phyloP scores from a whole-genome alignment of 2,113 vertebrate genomes.

The Micronisus gabar region DNA sequence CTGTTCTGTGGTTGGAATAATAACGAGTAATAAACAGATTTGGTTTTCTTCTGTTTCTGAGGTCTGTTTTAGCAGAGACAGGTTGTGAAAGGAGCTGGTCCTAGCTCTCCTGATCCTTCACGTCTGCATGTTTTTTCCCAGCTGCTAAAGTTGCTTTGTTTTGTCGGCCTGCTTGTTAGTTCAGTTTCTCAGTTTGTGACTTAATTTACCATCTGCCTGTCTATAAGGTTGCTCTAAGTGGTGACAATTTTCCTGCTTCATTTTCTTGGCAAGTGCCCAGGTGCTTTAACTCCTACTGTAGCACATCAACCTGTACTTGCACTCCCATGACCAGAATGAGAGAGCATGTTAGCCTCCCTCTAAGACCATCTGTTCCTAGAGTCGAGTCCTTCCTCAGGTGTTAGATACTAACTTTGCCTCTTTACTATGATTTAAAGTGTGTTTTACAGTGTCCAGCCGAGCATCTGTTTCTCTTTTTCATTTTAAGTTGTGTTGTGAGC shows the following conservation, averaged over 20 bases:
- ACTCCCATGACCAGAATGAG: conserved; percentile 1
- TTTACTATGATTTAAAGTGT: neutral
- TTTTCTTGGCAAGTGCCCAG: conserved; percentile 47
- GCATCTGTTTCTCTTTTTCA: neutral
- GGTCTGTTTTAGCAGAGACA: neutral
- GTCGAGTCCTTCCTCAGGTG: neutral
- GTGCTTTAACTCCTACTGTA: conserved; percentile 45
- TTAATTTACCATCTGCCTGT: conserved; percentile 65
- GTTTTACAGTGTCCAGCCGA: neutral
- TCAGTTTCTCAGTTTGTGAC: conserved; percentile 44
- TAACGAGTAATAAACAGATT: neutral
- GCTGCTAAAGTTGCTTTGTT: conserved; percentile 37
- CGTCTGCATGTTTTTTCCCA: neutral
- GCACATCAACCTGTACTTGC: conserved; percentile 19
- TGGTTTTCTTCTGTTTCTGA: neutral
- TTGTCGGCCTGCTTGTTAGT: conserved; percentile 18
- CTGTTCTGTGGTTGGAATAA: neutral
- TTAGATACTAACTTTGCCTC: neutral
- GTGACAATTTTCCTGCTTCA: conserved; percentile 51
- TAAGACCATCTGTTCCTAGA: conserved; percentile 56
- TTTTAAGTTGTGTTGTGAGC: neutral
- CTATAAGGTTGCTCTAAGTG: neutral
- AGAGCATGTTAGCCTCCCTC: conserved; percentile 42
- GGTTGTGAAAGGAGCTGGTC: neutral
- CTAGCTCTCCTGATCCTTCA: neutral